These are phyloP conservation scores for Machimus atricapillus DNA, from an alignment of 2,888 invertebrate genomes.

Conservation along the genomic window DNA sequence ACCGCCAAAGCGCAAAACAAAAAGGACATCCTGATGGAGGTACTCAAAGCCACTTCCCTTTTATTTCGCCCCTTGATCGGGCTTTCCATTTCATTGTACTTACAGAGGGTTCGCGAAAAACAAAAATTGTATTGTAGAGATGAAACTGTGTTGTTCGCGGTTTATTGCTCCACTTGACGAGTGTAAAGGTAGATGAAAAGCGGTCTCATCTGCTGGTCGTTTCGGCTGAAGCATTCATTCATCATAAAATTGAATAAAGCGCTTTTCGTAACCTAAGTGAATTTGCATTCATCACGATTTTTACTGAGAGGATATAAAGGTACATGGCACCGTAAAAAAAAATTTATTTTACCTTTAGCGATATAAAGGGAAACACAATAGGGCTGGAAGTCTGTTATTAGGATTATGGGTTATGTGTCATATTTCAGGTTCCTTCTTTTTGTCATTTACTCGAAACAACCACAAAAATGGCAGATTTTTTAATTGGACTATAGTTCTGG, in stretches of 20 bases:
- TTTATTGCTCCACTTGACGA: background rate
- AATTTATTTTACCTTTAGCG: background rate
- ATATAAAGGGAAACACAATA: background rate
- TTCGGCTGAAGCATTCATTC: background rate
- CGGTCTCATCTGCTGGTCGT: background rate
- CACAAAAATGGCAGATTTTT: background rate
- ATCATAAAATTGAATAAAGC: background rate
- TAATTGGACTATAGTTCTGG: background rate
- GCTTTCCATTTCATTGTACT: background rate
- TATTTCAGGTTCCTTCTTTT: background rate
- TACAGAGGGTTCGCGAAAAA: background rate
- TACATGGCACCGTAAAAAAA: background rate
- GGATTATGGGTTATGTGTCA: background rate
- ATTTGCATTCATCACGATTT: background rate
- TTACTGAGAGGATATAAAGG: background rate
- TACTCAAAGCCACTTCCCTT: background rate
- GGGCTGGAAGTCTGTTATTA: background rate
- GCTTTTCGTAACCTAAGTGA: background rate
- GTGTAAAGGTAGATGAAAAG: background rate
- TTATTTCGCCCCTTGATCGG: background rate
- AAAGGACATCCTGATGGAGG: background rate
- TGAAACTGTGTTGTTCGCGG: background rate
- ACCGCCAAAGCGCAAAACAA: background rate
- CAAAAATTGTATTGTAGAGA: background rate
- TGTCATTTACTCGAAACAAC: background rate